A percentile compares a stretch with the other conserved stretches of the same genome.
Evolutionary conservation across 2,113 vertebrate species (phyloP).

Genomic region (Kobus ellipsiprymnus): DNA sequence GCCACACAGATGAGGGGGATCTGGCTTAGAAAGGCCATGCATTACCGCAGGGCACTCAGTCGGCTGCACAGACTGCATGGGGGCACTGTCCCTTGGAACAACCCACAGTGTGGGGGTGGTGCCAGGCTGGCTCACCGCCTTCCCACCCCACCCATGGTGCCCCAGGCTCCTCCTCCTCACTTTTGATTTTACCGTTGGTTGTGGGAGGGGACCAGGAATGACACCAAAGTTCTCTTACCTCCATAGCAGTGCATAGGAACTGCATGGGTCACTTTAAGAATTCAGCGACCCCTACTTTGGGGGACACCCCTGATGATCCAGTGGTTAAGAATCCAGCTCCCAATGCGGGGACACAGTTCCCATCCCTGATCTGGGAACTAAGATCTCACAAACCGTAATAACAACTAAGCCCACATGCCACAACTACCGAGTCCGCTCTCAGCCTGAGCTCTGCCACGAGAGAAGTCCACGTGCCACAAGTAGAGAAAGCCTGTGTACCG

Average conservation of each 20-base stretch:
- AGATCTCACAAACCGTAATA: not conserved
- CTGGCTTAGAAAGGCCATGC: rapidly evolving
- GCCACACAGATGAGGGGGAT: rapidly evolving
- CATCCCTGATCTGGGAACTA: not conserved
- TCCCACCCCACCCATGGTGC: not conserved
- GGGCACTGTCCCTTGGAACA: not conserved
- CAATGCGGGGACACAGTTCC: not conserved
- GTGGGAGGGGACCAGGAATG: not conserved
- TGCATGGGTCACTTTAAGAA: not conserved
- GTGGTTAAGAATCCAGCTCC: not conserved
- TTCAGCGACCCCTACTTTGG: not conserved
- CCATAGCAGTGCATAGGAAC: not conserved
- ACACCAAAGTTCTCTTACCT: not conserved
- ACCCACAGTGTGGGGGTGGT: rapidly evolving
- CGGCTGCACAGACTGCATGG: rapidly evolving
- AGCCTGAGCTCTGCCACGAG: not conserved
- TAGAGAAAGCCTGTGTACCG: not conserved
- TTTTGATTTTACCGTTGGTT: not conserved
- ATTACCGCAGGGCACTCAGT: not conserved
- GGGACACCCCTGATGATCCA: not conserved
- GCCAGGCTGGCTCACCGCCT: not conserved
- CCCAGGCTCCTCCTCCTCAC: not conserved
- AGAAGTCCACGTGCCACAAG: not conserved
- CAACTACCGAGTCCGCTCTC: not conserved
- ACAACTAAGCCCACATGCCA: not conserved